A percentile compares a stretch with the other conserved stretches of the same genome.
Evolutionary conservation across 1,140 invertebrate genomes (phyloP).

Genomic region (Helicoverpa zea): DNA sequence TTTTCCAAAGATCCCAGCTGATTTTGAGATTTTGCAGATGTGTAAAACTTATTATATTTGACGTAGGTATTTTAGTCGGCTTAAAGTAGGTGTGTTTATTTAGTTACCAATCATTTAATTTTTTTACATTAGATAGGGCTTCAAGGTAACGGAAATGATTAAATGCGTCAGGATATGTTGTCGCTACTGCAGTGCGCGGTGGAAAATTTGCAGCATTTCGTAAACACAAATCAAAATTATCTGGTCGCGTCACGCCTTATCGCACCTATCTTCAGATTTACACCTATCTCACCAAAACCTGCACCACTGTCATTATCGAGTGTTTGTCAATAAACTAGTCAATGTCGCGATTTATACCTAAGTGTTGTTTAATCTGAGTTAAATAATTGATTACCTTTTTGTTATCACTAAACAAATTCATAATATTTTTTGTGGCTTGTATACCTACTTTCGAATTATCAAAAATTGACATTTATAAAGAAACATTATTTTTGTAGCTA

Average conservation of each 20-base stretch:
- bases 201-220: background rate
- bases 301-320: background rate
- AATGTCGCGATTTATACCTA: constrained; percentile 3
- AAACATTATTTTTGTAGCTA: background rate
- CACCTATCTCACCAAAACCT: background rate
- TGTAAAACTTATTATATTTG: too few species aligned
- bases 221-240: background rate
- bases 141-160: too few species aligned
- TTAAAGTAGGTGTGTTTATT: too few species aligned
- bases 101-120: too few species aligned
- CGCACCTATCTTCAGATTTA: background rate
- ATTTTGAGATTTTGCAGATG: too few species aligned
- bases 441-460: background rate
- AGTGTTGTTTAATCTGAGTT: background rate
- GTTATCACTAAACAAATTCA: too few species aligned
- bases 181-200: background rate
- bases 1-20: too few species aligned
- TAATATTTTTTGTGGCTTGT: too few species aligned
- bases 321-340: background rate
- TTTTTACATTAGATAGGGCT: too few species aligned
- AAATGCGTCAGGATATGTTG: background rate
- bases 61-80: too few species aligned
- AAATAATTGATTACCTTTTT: background rate
- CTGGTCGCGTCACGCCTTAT: background rate
- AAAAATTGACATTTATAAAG: background rate